Evolutionary conservation across 2,888 invertebrate species (phyloP).

Genomic region (Timema podura): DNA sequence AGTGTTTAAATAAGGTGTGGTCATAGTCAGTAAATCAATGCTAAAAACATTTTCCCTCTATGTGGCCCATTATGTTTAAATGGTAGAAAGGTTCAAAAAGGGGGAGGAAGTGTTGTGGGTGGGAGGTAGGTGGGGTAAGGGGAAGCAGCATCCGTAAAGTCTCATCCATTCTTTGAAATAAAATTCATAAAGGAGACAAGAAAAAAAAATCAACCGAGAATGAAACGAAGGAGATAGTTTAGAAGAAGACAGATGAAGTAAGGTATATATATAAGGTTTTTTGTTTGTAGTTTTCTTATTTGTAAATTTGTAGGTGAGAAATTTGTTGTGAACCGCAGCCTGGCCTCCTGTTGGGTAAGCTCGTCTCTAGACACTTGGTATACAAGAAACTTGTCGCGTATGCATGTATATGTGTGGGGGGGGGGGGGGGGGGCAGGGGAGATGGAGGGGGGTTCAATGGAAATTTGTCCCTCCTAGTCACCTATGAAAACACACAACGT

Average conservation of each 20-base stretch:
- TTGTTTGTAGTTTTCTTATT: neutral
- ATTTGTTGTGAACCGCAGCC: too few species aligned
- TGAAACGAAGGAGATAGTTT: too few species aligned
- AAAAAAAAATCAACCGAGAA: too few species aligned
- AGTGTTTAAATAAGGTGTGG: conserved; percentile 26
- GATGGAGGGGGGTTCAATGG: too few species aligned
- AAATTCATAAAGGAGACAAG: conserved; percentile 3
- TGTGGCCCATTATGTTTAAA: conserved; percentile 26
- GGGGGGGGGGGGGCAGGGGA: too few species aligned
- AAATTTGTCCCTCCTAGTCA: too few species aligned
- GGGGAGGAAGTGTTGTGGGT: neutral
- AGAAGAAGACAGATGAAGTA: conserved; percentile 8
- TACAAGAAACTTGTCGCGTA: too few species aligned
- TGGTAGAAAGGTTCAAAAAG: neutral
- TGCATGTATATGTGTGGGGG: too few species aligned
- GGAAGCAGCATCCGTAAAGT: conserved; percentile 9
- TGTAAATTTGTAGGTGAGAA: neutral
- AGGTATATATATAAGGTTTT: neutral
- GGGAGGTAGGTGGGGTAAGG: neutral
- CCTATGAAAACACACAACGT: too few species aligned
- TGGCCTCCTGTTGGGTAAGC: too few species aligned
- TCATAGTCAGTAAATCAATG: conserved; percentile 26
- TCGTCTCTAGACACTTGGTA: too few species aligned
- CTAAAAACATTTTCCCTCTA: conserved; percentile 16
- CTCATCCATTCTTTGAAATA: conserved; percentile 7